Evolutionary conservation across 2,888 invertebrate genomes (phyloP).

Genomic region (Neria commutata): DNA sequence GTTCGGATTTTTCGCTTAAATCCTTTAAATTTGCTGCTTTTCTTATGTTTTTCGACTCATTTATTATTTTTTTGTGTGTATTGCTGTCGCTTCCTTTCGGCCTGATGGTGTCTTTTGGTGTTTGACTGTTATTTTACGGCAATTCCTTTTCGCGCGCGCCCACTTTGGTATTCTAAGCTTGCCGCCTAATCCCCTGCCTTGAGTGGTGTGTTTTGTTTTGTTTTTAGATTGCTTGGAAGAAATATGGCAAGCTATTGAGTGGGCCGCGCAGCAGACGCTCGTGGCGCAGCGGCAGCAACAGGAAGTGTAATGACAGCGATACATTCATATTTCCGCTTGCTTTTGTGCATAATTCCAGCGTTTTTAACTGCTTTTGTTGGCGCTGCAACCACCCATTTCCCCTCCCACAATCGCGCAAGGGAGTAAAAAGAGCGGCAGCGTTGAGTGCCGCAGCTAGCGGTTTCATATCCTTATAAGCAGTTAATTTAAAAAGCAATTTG

Average conservation of each 20-base stretch:
- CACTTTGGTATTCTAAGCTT: constrained; percentile 51
- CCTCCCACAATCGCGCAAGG: not conserved
- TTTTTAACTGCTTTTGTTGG: constrained; percentile 7
- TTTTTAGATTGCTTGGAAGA: not conserved
- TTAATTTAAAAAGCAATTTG: constrained; percentile 59
- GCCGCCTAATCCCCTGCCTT: constrained; percentile 41
- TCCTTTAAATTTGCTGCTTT: not conserved
- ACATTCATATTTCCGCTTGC: not conserved
- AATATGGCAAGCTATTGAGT: no score
- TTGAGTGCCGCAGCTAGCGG: constrained; percentile 1
- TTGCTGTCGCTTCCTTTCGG: no score
- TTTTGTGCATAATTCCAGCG: constrained; percentile 11
- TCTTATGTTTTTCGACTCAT: not conserved
- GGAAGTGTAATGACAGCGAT: not conserved
- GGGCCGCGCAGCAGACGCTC: no score
- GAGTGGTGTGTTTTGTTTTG: not conserved
- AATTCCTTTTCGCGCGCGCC: constrained; percentile 27
- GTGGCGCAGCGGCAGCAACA: not conserved
- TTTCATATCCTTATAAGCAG: constrained; percentile 44
- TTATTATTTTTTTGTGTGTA: not conserved
- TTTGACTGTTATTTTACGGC: not conserved
- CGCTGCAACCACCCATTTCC: not conserved
- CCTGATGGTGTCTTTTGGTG: not conserved
- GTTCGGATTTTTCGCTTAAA: not conserved
- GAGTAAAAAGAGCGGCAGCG: not conserved